Conservation (phyloP, 1,140 invertebrate genomes). For the Latrodectus geometricus region DNA sequence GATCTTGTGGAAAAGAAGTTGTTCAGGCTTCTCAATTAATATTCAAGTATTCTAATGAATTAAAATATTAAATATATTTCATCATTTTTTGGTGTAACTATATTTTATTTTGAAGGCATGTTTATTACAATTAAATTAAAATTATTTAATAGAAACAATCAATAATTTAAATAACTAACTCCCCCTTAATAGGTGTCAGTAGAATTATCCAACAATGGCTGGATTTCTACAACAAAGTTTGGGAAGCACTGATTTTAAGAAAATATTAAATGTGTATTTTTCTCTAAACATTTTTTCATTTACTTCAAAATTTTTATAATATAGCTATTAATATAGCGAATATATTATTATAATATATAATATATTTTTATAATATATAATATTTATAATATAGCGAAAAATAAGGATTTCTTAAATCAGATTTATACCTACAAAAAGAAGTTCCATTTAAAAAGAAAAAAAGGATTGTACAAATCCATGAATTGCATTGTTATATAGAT, state of each 20-base stretch:
- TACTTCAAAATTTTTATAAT: too few relatives aligned
- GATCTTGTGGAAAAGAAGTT: not conserved
- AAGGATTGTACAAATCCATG: too few relatives aligned
- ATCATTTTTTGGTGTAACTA: not conserved
- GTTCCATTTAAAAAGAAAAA: too few relatives aligned
- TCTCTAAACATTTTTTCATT: too few relatives aligned
- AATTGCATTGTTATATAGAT: too few relatives aligned
- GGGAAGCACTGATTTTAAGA: not conserved
- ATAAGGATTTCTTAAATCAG: too few relatives aligned
- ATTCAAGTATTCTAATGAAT: not conserved
- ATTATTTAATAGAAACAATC: not conserved
- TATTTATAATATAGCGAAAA: too few relatives aligned
- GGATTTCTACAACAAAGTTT: not conserved
- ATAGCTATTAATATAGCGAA: too few relatives aligned
- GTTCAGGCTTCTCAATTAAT: not conserved
- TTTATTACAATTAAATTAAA: not conserved
- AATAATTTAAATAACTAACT: not conserved
- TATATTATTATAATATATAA: too few relatives aligned
- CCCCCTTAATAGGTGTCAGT: not conserved
- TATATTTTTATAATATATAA: too few relatives aligned
- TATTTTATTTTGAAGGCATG: not conserved
- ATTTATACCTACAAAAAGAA: too few relatives aligned
- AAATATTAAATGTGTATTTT: not conserved
- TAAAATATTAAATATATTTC: not conserved
- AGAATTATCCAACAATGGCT: not conserved